A percentile compares a stretch with the other conserved stretches of the same genome.
Evolutionary conservation across 2,113 vertebrate species (phyloP).

Genomic region (Siniperca chuatsi): DNA sequence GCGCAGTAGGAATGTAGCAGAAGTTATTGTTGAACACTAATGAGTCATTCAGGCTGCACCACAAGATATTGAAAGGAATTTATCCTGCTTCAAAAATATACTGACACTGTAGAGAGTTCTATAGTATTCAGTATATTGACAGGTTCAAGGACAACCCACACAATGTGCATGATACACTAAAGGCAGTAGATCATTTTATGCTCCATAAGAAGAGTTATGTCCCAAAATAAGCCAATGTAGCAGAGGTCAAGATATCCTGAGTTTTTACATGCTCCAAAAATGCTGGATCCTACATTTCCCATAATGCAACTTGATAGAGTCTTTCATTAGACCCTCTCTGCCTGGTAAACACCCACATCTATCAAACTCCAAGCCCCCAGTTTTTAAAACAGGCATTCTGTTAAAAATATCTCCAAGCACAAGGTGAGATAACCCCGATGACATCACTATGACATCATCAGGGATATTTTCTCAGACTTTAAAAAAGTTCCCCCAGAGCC

Average conservation of each 20-base stretch:
- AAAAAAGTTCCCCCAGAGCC: neutral
- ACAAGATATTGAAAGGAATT: slow-evolving; percentile 36
- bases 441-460: neutral
- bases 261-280: neutral
- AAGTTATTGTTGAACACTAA: slow-evolving; percentile 60
- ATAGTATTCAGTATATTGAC: slow-evolving; percentile 28
- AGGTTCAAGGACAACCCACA: slow-evolving; percentile 14
- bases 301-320: neutral
- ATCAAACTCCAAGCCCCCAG: neutral
- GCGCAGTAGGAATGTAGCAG: slow-evolving; percentile 36
- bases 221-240: neutral
- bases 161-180: neutral
- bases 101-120: slow-evolving; percentile 22
- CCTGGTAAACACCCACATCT: neutral
- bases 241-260: neutral
- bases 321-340: neutral
- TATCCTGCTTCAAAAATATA: slow-evolving; percentile 39
- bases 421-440: neutral
- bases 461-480: neutral
- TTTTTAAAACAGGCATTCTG: neutral
- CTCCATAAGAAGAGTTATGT: neutral
- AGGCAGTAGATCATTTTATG: neutral
- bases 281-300: neutral
- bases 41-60: slow-evolving; percentile 48
- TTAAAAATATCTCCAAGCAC: neutral